Evolutionary conservation across 92 coral and sea anemone genomes (phyloP), one percentile per base, ranked within the genome.

Genomic region (Blastomussa wellsi): DNA sequence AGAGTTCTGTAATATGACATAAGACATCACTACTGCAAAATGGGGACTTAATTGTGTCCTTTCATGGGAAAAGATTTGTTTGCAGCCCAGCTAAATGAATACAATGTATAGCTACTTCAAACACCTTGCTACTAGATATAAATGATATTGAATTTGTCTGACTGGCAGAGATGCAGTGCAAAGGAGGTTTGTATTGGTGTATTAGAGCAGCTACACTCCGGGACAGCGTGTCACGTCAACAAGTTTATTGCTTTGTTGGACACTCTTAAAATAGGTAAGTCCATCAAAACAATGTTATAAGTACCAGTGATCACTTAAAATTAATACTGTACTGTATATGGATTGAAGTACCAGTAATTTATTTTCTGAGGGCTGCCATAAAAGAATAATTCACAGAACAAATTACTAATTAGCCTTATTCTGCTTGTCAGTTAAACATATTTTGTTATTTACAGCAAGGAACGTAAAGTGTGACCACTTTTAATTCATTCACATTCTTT

Each of bases 161-260:
- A 38, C 44, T 60, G 35, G 22, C 80, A 94, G 98, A 81, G 47
- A 19, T 94, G 98, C 75, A 94, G 91, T 90, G 89, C 95, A 37
- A 94, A 94, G 79, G 98, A 94, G 75, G 98, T 94, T 37, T 88
- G 93, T 42, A 87, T 94, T 53, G 98, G 98, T 32, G 84, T 92
- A 47, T 84, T 90, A 39, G 92, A 94, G 74, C 92, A 89, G 66
- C 79, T 94, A 35, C 89, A 91, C 57, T 31, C 89, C 29, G 74
- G 38, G 59, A 32, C 70, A 36, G 32, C 41, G 11, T 74, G 51
- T 10, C 60, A 75, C 42, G 59, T 59, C 5, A 77, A 74, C 17
- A 74, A 74, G 79, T 90, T 92, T 88, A 77, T 75, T 32, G 75
- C 41, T 69, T 53, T 94, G 72, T 80, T 94, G 42, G 49, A 70